These are phyloP conservation scores for Paratrypauchen microcephalus DNA, from an alignment of 2,797 vertebrate genomes.

Conservation along the genomic window DNA sequence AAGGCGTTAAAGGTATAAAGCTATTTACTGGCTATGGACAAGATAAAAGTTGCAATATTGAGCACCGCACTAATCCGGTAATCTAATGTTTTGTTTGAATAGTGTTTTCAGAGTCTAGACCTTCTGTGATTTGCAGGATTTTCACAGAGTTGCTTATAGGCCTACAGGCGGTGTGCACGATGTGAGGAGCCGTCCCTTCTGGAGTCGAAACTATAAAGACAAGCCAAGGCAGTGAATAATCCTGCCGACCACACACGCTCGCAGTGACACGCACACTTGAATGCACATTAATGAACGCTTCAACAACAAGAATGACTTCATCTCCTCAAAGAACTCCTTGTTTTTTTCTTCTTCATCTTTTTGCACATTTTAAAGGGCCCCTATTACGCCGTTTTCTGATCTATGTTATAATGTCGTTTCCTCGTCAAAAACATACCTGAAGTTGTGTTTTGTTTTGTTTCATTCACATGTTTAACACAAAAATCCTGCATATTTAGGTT, in stretches of 20 bases:
- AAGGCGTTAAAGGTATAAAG: neutral
- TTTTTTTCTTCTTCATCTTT: constrained; percentile 42
- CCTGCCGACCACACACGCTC: constrained; percentile 46
- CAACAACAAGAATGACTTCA: constrained; percentile 65
- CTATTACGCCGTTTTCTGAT: too few relatives aligned
- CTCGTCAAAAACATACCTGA: too few relatives aligned
- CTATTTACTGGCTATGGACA: neutral
- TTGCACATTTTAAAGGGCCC: constrained; percentile 24
- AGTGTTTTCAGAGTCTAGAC: neutral
- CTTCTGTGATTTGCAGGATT: constrained; percentile 17
- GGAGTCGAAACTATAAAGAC: constrained; percentile 28
- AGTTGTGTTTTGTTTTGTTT: too few relatives aligned
- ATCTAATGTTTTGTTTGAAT: neutral
- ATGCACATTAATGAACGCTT: constrained; percentile 26
- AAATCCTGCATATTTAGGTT: too few relatives aligned
- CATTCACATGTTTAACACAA: too few relatives aligned
- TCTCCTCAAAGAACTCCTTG: constrained; percentile 50
- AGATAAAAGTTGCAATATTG: neutral
- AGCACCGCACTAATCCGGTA: neutral
- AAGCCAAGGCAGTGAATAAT: constrained; percentile 32
- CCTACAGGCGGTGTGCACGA: constrained; percentile 11
- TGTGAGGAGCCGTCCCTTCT: constrained; percentile 31
- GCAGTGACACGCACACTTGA: constrained; percentile 17
- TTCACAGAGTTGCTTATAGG: constrained; percentile 8
- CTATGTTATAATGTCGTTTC: too few relatives aligned